Percentiles rank a stretch among this genome's conserved stretches.
phyloP scores from a whole-genome alignment of 1,140 invertebrate species.

The Bicyclus anynana region DNA sequence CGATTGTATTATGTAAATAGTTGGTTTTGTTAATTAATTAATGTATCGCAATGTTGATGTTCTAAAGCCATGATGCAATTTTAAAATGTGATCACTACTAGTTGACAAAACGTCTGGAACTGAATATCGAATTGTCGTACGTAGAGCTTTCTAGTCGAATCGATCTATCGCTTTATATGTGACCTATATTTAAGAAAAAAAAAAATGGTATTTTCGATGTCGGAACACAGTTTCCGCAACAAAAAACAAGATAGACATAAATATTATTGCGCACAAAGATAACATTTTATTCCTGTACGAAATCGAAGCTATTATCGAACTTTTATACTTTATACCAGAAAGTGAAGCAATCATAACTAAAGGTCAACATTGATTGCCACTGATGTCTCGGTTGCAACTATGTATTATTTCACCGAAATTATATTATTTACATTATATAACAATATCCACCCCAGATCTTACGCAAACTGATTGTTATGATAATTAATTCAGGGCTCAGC shows the following conservation, averaged over 20 bases:
- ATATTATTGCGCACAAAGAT: conserved; percentile 7
- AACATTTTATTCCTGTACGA: background rate
- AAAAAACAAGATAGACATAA: background rate
- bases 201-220: conserved; percentile 10
- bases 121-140: conserved; percentile 20
- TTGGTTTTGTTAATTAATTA: conserved; percentile 70
- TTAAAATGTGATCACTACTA: conserved; percentile 29
- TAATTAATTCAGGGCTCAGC: background rate
- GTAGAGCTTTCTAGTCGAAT: conserved; percentile 22
- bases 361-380: background rate
- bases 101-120: conserved; percentile 21
- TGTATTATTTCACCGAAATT: background rate
- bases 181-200: conserved; percentile 14
- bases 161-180: conserved; percentile 24
- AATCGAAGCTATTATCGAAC: background rate
- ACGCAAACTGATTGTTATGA: background rate
- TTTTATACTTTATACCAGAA: background rate
- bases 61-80: conserved; percentile 44
- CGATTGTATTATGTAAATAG: conserved; percentile 59
- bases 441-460: background rate
- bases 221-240: conserved; percentile 5
- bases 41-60: conserved; percentile 69
- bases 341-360: background rate
- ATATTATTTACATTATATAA: background rate
- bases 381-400: background rate